Base-by-base conservation (phyloP, 2,888 invertebrate genomes). In the Monochamus alternatus region DNA sequence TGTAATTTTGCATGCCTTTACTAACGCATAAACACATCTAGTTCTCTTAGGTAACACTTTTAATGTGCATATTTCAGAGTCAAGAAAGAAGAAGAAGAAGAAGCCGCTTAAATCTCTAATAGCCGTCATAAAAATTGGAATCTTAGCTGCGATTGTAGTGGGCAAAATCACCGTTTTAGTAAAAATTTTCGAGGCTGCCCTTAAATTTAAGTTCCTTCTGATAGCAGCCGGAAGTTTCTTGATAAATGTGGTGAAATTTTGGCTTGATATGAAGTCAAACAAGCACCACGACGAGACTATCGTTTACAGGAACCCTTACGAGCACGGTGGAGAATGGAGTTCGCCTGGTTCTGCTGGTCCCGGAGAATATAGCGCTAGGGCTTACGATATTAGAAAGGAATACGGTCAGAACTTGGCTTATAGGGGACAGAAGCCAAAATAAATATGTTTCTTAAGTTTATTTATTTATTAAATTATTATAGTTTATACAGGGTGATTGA, bases 191-290 rank as follows among this genome's bases (percentile, higher is more conserved):
- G 94, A 94, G 0, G 93, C 94, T 5, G 94, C 95, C 85, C 87
- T 95, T 77, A 90, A 95, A 91, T 89, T 95, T 9, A 95, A 95
- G 88, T 94, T 95, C 91, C 93, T 95, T 89, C 90, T 93, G 44
- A 92, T 95, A 70, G 95, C 95, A 0, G 85, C 94, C 0, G 88
- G 93, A 30, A 93, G 94, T 2, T 89, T 95, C 66, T 88, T 93
- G 2, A 91, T 95, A 84, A 95, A 95, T 88, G 89, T 93, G 58
- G 93, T 93, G 0, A 90, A 94, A 69, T 93, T 95, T 86, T 95
- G 94, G 93, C 89, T 95, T 52, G 95, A 95, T 77, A 83, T 95
- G n/a, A 81, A 72, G 63, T 68, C 79, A 22, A 78, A 89, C 0
- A 91, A 91, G 67, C 90, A 90, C 66, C 95, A 95, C 60, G 81